Evolutionary conservation across 2,888 invertebrate species (phyloP).

Genomic region (Mycogona germanica): DNA sequence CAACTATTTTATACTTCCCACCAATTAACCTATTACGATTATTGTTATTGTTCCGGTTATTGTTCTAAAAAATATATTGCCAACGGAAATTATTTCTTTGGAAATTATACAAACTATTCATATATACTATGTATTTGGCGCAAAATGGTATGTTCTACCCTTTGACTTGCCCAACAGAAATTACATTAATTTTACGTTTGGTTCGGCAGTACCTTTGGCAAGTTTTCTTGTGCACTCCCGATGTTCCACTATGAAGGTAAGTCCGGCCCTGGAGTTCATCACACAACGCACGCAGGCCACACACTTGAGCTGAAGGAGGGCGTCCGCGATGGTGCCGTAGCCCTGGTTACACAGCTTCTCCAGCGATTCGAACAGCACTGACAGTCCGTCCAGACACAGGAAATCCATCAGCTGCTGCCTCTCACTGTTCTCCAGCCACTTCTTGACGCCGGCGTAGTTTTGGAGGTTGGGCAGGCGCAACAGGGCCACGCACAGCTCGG

Average conservation of each 20-base stretch:
- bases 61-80: too few relatives aligned
- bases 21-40: too few relatives aligned
- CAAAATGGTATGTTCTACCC: too few relatives aligned
- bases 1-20: too few relatives aligned
- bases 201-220: slow-evolving; percentile 31
- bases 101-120: too few relatives aligned
- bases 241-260: slow-evolving; percentile 34
- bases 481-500: slow-evolving; percentile 31
- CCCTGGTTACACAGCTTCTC: slow-evolving; percentile 29
- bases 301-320: slow-evolving; percentile 37
- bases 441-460: slow-evolving; percentile 30
- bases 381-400: slow-evolving; percentile 36
- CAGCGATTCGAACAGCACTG: slow-evolving; percentile 35
- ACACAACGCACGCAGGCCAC: slow-evolving; percentile 36
- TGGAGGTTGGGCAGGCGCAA: slow-evolving; percentile 29
- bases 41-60: too few relatives aligned
- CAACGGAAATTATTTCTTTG: not conserved
- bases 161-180: not conserved
- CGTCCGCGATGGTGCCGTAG: slow-evolving; percentile 32
- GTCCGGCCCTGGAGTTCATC: slow-evolving; percentile 36
- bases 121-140: too few relatives aligned
- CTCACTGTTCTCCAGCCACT: slow-evolving; percentile 26
- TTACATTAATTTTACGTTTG: not conserved
- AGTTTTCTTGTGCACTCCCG: slow-evolving; percentile 33
- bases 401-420: slow-evolving; percentile 38